Evolutionary conservation across 1,140 invertebrate genomes (phyloP).

Genomic region (Orius insidiosus): DNA sequence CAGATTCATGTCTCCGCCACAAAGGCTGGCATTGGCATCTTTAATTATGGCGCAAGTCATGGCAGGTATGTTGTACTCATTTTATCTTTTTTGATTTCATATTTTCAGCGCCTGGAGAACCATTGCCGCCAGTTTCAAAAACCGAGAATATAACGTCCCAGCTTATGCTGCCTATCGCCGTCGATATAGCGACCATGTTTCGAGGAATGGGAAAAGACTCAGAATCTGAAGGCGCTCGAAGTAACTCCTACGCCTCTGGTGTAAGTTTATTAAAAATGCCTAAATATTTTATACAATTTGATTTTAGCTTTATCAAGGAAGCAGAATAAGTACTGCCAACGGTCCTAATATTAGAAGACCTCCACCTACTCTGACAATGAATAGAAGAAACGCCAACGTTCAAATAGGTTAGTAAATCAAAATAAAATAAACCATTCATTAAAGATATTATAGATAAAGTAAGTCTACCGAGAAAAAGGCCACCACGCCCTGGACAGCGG

Average conservation of each 20-base stretch:
- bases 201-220: conserved; percentile 21
- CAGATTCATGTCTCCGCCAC: conserved; percentile 37
- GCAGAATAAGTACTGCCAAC: not conserved
- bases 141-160: conserved; percentile 32
- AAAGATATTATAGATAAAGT: not conserved
- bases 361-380: conserved; percentile 2
- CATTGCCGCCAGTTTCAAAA: conserved; percentile 2
- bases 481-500: conserved; percentile 3
- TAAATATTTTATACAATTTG: not conserved
- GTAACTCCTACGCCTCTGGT: not conserved
- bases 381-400: conserved; percentile 16
- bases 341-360: conserved; percentile 11
- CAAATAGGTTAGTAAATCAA: conserved; percentile 5
- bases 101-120: conserved; percentile 12
- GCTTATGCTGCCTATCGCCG: conserved; percentile 39
- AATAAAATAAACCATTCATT: not conserved
- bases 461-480: not conserved
- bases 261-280: not conserved
- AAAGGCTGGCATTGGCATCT: conserved; percentile 37
- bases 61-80: conserved; percentile 14
- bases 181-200: conserved; percentile 43
- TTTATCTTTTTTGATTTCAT: not conserved
- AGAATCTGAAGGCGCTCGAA: not conserved
- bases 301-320: not conserved
- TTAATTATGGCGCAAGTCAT: conserved; percentile 39